Evolutionary conservation across 92 coral and sea anemone species (phyloP), one percentile per base, ranked within the genome.

Genomic region (Epizoanthus rinbou): DNA sequence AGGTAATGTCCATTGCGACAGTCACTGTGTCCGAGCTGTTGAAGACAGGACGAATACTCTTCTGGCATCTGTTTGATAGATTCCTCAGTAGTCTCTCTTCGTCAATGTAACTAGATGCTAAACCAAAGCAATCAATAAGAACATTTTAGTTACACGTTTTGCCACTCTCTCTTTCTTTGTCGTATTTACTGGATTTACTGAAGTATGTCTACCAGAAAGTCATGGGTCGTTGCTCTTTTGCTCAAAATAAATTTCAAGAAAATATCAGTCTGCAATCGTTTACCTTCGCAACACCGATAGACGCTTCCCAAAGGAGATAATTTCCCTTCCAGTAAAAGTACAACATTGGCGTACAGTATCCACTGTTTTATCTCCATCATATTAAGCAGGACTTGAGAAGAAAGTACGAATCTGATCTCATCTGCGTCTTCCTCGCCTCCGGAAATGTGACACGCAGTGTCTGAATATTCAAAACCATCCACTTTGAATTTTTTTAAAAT

Each of bases 1-100:
- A 89, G 21, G 97, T 93, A 41, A 93, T 93, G 59, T 91, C 94
- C 69, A 93, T 28, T 3, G 94, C 87, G 3, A 93, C 86, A 10
- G 86, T 86, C 14, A 93, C 85, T 0, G 97, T 24, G 1, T 47
- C 64, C 3, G 87, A 80, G 15, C 83, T 72, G 84, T 89, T 89
- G 31, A 75, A 25, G 63, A 91, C 97, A 1, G 97, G 97, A 45
- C 97, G 88, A 19, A 93, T 86, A 33, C 80, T 81, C 31, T 80
- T 73, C 7, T 80, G 57, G 43, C 74, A 85, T 59, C 79, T 78
- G 50, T 35, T 63, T 7, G 84, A 63, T 33, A 89, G 60, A 18
- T 75, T 81, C 25, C 67, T 24, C 18, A 89, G 22, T 6, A 89
- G 85, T 25, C 72, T 73, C 69, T 75, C 81, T 75, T 89, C 92